Conservation (phyloP, 2,113 vertebrate species). For the Ctenomys sociabilis region DNA sequence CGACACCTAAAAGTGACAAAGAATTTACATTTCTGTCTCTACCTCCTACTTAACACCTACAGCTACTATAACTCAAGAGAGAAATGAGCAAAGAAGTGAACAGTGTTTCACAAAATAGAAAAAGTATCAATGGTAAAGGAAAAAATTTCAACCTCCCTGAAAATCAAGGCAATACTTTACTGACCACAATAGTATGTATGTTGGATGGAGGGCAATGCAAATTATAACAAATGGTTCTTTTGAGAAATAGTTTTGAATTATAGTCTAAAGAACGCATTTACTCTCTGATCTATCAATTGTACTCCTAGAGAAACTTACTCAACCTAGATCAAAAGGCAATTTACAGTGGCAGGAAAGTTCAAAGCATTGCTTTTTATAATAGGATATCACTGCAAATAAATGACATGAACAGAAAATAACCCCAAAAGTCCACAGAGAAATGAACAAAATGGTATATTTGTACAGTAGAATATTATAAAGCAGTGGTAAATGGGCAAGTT, state of each 20-base stretch:
- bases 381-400: conserved; percentile 27
- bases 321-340: background rate
- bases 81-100: background rate
- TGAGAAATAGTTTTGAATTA: conserved; percentile 41
- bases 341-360: background rate
- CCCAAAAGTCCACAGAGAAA: background rate
- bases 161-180: background rate
- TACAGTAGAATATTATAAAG: background rate
- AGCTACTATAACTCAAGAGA: background rate
- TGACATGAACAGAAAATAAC: background rate
- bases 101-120: background rate
- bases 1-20: background rate
- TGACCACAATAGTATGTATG: background rate
- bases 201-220: background rate
- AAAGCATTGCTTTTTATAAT: background rate
- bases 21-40: background rate
- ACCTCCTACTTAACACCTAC: background rate
- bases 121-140: background rate
- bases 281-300: background rate
- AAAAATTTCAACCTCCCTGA: background rate
- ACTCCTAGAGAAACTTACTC: background rate
- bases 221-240: background rate
- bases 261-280: background rate
- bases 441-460: background rate
- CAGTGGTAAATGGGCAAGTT: background rate